These are phyloP conservation scores for Acrobasis suavella DNA, from an alignment of 2,888 invertebrate species.

Conservation along the genomic window DNA sequence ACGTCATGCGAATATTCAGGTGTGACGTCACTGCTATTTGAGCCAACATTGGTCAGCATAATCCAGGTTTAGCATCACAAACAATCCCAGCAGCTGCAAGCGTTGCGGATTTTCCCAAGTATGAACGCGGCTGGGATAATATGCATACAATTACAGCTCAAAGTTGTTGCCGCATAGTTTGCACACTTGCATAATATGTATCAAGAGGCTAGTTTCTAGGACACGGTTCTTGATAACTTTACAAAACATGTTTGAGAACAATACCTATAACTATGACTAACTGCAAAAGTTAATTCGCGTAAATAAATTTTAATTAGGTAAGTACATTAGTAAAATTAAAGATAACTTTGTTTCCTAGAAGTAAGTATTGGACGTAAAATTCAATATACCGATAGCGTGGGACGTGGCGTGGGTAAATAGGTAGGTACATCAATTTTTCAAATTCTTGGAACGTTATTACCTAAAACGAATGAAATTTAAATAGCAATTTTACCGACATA, in stretches of 20 bases:
- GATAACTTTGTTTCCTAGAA: too few species aligned
- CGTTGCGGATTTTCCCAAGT: conserved; percentile 17
- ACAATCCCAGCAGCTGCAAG: conserved; percentile 11
- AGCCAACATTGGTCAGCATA: conserved; percentile 17
- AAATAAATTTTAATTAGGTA: neutral
- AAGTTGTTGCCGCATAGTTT: conserved; percentile 5
- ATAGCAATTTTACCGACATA: too few species aligned
- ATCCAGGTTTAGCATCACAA: conserved; percentile 23
- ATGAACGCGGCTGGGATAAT: conserved; percentile 7
- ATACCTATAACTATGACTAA: neutral
- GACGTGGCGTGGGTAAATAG: too few species aligned
- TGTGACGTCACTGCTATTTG: conserved; percentile 15
- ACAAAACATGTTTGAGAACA: neutral
- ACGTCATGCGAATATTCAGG: conserved; percentile 36
- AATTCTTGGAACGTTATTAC: too few species aligned
- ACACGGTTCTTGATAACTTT: neutral
- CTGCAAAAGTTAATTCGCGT: neutral
- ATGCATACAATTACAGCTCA: conserved; percentile 6
- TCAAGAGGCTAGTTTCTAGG: neutral
- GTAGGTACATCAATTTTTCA: too few species aligned
- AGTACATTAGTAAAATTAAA: too few species aligned
- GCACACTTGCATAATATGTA: conserved; percentile 1
- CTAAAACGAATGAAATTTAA: too few species aligned
- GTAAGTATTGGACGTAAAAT: too few species aligned
- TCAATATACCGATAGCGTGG: too few species aligned